A percentile compares a stretch with the other conserved stretches of the same genome.
Conservation (phyloP, 2,113 vertebrate species). For the Bagarius yarrelli region DNA sequence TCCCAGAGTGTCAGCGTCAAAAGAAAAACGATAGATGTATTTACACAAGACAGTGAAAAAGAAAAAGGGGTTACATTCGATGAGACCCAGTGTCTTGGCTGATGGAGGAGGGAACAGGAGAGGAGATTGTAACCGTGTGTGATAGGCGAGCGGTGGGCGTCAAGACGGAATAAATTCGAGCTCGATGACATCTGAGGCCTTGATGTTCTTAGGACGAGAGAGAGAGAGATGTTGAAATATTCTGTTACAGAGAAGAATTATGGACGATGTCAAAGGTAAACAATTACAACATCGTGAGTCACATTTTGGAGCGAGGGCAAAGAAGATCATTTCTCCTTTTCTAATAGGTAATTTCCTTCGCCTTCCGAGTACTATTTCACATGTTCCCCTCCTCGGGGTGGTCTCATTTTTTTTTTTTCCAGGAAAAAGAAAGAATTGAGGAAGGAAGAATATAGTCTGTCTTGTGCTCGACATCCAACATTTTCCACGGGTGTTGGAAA, state of each 20-base stretch:
- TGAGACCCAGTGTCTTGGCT: slow-evolving; percentile 30
- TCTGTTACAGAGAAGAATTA: slow-evolving; percentile 66
- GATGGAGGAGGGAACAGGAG: background rate
- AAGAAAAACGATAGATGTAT: slow-evolving; percentile 25
- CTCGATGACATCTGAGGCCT: slow-evolving; percentile 48
- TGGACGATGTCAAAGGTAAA: slow-evolving; percentile 74
- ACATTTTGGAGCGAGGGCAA: slow-evolving; percentile 68
- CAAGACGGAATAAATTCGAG: slow-evolving; percentile 36
- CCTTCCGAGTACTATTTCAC: slow-evolving; percentile 66
- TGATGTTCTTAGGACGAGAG: background rate
- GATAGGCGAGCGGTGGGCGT: slow-evolving; percentile 30
- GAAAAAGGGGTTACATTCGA: slow-evolving; percentile 41
- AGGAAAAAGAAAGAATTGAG: slow-evolving; percentile 13
- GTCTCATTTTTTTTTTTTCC: slow-evolving; percentile 48
- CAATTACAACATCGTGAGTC: slow-evolving; percentile 76
- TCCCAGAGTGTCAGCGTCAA: slow-evolving; percentile 31
- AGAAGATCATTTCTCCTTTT: slow-evolving; percentile 69
- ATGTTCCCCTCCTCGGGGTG: slow-evolving; percentile 63
- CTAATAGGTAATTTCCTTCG: slow-evolving; percentile 75
- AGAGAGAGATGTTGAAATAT: slow-evolving; percentile 59
- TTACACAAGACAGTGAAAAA: slow-evolving; percentile 29
- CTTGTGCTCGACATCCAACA: slow-evolving; percentile 44
- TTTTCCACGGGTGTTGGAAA: slow-evolving; percentile 54
- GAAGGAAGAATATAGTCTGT: slow-evolving; percentile 49
- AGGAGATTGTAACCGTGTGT: background rate